phyloP scores from a whole-genome alignment of 2,888 invertebrate species.

The Cheilosia vulpina region DNA sequence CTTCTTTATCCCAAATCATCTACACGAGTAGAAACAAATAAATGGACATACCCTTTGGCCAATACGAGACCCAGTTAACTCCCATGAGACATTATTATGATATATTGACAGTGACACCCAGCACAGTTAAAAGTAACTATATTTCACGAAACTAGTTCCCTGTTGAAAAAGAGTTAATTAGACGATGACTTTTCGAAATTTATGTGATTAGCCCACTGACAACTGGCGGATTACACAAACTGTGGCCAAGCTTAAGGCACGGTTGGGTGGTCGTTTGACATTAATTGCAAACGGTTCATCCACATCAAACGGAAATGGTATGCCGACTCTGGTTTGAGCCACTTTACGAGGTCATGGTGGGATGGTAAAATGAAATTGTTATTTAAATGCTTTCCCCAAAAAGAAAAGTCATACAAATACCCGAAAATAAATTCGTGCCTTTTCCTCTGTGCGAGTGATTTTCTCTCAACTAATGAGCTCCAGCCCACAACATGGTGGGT shows the following conservation, averaged over 20 bases:
- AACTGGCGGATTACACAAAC: background rate
- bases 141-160: slow-evolving; percentile 41
- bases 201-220: background rate
- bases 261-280: slow-evolving; percentile 33
- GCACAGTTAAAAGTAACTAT: slow-evolving; percentile 7
- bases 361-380: background rate
- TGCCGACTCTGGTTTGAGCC: slow-evolving; percentile 9
- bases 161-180: slow-evolving; percentile 45
- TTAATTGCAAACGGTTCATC: slow-evolving; percentile 42
- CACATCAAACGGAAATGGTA: slow-evolving; percentile 34
- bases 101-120: slow-evolving; percentile 34
- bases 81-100: slow-evolving; percentile 30
- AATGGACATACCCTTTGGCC: background rate
- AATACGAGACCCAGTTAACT: background rate
- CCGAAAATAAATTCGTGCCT: background rate
- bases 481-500: slow-evolving; percentile 3
- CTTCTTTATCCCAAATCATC: background rate
- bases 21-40: background rate
- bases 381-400: slow-evolving; percentile 19
- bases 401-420: slow-evolving; percentile 14
- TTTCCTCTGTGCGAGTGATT: slow-evolving; percentile 21
- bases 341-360: slow-evolving; percentile 40
- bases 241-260: slow-evolving; percentile 21
- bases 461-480: slow-evolving; percentile 37
- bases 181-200: slow-evolving; percentile 30